Evolutionary conservation across 2,888 invertebrate species (phyloP).

Genomic region (Loripinus fragilis): DNA sequence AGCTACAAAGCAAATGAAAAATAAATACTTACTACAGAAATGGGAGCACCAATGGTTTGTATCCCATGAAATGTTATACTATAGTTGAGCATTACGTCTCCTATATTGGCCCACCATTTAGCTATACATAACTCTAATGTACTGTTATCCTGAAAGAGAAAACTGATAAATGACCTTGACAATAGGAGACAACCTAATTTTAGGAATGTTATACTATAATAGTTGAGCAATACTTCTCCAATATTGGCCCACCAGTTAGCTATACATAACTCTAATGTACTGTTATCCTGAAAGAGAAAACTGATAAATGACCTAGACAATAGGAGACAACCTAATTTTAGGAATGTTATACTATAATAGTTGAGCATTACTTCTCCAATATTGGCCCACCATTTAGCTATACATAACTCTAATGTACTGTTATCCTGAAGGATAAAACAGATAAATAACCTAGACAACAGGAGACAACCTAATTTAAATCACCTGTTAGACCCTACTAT

Average conservation of each 20-base stretch:
- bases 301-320: no score
- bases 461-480: no score
- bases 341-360: constrained; percentile 92
- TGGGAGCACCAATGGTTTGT: constrained; percentile 86
- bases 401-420: constrained; percentile 91
- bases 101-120: constrained; percentile 93
- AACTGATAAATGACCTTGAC: no score
- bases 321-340: no score
- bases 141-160: constrained; percentile 69
- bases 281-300: constrained; percentile 68
- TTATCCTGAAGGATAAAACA: constrained; percentile 68
- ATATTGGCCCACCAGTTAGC: constrained; percentile 94
- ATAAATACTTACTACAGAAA: constrained; percentile 86
- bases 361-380: constrained; percentile 90
- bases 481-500: no score
- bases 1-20: no score
- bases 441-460: no score
- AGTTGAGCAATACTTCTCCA: constrained; percentile 90
- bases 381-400: constrained; percentile 94
- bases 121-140: constrained; percentile 95
- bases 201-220: constrained; percentile 92
- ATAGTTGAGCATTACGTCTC: constrained; percentile 90
- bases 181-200: no score
- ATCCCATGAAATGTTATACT: constrained; percentile 93
- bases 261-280: constrained; percentile 93